Conservation (phyloP, 1,140 invertebrate species). For the Notospermus geniculatus region DNA sequence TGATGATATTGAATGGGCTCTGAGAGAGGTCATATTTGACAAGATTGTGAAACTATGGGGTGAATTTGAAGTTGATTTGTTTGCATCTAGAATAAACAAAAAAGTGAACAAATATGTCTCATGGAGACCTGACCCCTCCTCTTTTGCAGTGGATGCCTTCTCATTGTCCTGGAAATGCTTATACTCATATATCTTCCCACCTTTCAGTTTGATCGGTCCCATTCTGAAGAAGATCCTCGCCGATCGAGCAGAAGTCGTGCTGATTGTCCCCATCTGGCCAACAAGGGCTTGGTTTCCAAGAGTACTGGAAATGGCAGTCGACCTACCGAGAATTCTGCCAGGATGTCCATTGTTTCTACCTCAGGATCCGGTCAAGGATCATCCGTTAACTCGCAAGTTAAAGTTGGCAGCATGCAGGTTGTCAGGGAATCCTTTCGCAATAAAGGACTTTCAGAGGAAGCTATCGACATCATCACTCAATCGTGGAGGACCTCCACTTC, state of each 20-base stretch:
- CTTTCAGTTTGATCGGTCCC: conserved; percentile 23
- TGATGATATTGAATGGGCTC: conserved; percentile 22
- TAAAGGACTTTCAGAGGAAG: too few species aligned
- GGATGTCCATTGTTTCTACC: too few species aligned
- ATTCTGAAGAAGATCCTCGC: conserved; percentile 22
- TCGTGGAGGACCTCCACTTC: not conserved
- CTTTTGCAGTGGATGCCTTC: conserved; percentile 22
- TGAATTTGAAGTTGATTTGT: conserved; percentile 19
- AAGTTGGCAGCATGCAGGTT: too few species aligned
- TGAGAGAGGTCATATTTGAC: conserved; percentile 12
- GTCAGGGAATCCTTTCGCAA: too few species aligned
- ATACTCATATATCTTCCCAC: conserved; percentile 26
- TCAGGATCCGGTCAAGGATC: too few species aligned
- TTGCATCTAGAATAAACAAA: conserved; percentile 24
- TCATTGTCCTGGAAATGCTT: conserved; percentile 15
- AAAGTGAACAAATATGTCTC: conserved; percentile 18
- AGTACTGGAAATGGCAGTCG: conserved; percentile 16
- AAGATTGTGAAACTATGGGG: conserved; percentile 1
- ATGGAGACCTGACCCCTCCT: conserved; percentile 15
- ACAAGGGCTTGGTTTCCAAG: conserved; percentile 22
- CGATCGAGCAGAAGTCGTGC: conserved; percentile 11
- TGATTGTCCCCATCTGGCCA: conserved; percentile 23
- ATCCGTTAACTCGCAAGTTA: too few species aligned
- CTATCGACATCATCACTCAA: too few species aligned
- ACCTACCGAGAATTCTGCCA: too few species aligned